Percentiles rank a stretch among this genome's conserved stretches.
These are phyloP conservation scores for Caenorhabditis remanei DNA, from an alignment of 1,140 invertebrate species.

Conservation along the genomic window DNA sequence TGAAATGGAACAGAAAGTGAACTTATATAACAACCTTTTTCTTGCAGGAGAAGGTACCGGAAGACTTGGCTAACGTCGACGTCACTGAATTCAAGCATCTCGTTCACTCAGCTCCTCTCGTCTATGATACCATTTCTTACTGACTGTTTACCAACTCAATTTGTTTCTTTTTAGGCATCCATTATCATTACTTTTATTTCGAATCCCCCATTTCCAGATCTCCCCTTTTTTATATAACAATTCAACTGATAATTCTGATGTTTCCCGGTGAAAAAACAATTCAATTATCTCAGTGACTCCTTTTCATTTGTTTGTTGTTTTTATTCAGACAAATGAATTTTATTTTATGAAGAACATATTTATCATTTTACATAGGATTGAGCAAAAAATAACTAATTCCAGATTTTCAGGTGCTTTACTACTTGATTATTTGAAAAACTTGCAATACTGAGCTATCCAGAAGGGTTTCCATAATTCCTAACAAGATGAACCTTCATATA, in stretches of 20 bases:
- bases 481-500: no score
- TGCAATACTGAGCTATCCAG: no score
- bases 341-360: no score
- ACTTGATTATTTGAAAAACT: no score
- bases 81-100: conserved; percentile 46
- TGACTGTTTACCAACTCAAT: neutral
- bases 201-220: neutral
- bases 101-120: conserved; percentile 38
- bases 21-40: neutral
- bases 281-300: conserved; percentile 9
- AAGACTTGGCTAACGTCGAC: conserved; percentile 11
- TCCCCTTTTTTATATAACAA: neutral
- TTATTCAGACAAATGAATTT: neutral
- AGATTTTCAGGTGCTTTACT: no score
- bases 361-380: no score
- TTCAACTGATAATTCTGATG: conserved; percentile 22
- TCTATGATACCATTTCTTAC: conserved; percentile 22
- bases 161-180: neutral
- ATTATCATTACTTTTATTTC: neutral
- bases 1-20: neutral
- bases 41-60: conserved; percentile 22
- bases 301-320: neutral
- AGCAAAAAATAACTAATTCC: no score
- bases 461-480: no score
- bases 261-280: conserved; percentile 42